A percentile compares a stretch with the other conserved stretches of the same genome.
Conservation (phyloP, 2,888 invertebrate genomes). For the Patella depressa region DNA sequence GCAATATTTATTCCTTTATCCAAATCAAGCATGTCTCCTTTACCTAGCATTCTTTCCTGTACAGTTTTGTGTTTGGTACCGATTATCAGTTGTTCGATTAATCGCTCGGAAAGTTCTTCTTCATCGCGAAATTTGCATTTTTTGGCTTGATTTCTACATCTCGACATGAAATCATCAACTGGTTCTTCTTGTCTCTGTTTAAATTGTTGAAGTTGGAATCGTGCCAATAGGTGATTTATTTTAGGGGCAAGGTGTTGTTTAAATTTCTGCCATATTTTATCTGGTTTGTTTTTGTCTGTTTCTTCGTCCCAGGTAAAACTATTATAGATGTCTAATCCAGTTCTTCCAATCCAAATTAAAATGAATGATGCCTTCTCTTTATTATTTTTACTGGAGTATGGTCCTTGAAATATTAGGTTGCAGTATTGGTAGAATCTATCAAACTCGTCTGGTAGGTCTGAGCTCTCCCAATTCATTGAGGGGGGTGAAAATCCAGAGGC, state of each 20-base stretch:
- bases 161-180: not conserved
- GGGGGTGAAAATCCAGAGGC: too few relatives aligned
- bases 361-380: too few relatives aligned
- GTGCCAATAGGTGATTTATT: not conserved
- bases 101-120: not conserved
- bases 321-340: not conserved
- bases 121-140: not conserved
- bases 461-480: not conserved
- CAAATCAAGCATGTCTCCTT: not conserved
- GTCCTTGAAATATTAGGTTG: not conserved
- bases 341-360: not conserved
- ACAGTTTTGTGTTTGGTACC: not conserved
- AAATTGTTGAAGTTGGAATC: not conserved
- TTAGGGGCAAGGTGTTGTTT: not conserved
- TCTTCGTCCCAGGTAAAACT: too few relatives aligned
- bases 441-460: not conserved
- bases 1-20: not conserved
- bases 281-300: not conserved
- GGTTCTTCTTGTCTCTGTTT: not conserved
- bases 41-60: not conserved
- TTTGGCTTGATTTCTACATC: not conserved
- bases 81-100: not conserved
- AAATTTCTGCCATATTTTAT: not conserved
- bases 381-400: too few relatives aligned
- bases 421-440: not conserved